phyloP scores from a whole-genome alignment of 2,797 vertebrate genomes.

The Tolypeutes matacus region DNA sequence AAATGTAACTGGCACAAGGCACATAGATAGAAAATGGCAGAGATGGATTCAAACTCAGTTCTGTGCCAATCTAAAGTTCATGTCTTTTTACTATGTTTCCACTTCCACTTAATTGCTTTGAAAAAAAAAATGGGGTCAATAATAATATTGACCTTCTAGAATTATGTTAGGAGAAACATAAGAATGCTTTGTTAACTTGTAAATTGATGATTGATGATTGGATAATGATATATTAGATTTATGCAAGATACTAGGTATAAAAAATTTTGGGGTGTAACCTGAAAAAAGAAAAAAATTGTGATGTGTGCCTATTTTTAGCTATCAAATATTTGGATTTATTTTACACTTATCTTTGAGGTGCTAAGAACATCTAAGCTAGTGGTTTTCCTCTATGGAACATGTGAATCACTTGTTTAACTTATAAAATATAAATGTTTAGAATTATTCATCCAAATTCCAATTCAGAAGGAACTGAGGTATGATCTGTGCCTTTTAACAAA shows the following conservation, averaged over 20 bases:
- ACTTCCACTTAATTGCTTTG: not conserved
- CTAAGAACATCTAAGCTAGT: not conserved
- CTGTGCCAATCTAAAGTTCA: not conserved
- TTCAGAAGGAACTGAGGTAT: not conserved
- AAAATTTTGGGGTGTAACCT: not conserved
- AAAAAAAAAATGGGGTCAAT: not conserved
- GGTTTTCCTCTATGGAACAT: not conserved
- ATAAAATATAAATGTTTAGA: slow-evolving; percentile 2
- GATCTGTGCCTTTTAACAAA: not conserved
- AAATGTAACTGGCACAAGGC: not conserved
- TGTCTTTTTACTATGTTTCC: not conserved
- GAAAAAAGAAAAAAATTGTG: not conserved
- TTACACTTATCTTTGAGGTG: not conserved
- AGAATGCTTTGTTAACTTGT: not conserved
- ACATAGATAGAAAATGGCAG: not conserved
- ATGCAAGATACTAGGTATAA: not conserved
- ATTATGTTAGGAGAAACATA: not conserved
- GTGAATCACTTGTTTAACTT: not conserved
- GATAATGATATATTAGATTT: not conserved
- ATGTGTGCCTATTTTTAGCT: not conserved
- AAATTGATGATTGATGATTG: not conserved
- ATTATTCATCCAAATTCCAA: not conserved
- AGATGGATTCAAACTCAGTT: not conserved
- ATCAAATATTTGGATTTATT: not conserved
- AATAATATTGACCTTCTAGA: not conserved